phyloP scores from a whole-genome alignment of 2,113 vertebrate genomes.

The Muntiacus reevesi region DNA sequence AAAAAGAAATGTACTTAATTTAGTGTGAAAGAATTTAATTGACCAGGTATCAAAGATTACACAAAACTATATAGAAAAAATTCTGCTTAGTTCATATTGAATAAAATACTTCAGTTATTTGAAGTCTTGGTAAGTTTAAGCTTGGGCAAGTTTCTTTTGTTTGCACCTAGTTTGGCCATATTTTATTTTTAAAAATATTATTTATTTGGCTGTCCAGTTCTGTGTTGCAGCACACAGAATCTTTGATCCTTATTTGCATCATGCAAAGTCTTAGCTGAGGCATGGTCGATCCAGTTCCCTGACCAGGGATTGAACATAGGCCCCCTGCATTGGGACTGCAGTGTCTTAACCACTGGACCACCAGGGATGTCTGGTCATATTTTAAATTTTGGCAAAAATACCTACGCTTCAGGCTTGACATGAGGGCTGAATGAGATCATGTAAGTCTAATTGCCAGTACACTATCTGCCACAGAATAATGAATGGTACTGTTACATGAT shows the following conservation, averaged over 20 bases:
- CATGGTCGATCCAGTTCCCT: background rate
- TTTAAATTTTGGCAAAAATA: background rate
- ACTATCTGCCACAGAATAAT: background rate
- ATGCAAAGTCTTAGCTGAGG: background rate
- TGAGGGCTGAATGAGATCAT: background rate
- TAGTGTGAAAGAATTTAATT: background rate
- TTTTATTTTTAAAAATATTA: background rate
- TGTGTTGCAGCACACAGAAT: background rate
- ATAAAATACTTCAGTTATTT: background rate
- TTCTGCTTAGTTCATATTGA: background rate
- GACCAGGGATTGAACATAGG: background rate
- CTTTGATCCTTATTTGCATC: background rate
- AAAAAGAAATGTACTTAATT: background rate
- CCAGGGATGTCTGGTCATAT: background rate
- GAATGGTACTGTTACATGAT: background rate
- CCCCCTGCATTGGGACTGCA: background rate
- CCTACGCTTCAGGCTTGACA: background rate
- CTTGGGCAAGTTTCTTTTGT: background rate
- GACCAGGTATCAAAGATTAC: background rate
- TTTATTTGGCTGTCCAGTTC: background rate
- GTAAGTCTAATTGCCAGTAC: background rate
- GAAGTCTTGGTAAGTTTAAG: background rate
- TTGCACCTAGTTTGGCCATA: background rate
- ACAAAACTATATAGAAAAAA: background rate
- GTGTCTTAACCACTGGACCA: background rate